Conservation (phyloP, 2,797 vertebrate species). For the Sebastes matsubarae region DNA sequence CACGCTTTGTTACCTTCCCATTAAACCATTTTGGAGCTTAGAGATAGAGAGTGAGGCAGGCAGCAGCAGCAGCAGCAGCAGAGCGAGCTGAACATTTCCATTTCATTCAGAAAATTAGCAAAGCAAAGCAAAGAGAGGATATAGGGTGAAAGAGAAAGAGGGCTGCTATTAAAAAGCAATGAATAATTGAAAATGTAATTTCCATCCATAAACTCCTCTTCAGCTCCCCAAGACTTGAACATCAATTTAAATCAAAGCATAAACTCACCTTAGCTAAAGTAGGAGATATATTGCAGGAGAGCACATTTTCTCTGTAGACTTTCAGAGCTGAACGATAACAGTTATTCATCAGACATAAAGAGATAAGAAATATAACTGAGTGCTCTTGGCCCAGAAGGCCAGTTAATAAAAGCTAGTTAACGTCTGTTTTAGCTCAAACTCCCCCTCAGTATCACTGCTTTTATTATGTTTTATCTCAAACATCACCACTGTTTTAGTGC, state of each 20-base stretch:
- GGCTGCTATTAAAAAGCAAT: conserved; percentile 4
- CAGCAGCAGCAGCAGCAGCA: no score
- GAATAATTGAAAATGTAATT: conserved; percentile 30
- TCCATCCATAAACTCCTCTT: conserved; percentile 3
- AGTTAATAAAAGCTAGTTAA: not conserved
- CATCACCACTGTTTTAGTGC: not conserved
- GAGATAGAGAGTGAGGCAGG: not conserved
- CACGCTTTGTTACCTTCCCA: conserved; percentile 66
- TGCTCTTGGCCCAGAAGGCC: not conserved
- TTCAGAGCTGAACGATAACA: not conserved
- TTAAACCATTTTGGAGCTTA: conserved; percentile 63
- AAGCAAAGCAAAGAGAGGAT: not conserved
- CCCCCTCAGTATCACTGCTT: not conserved
- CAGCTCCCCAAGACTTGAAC: not conserved
- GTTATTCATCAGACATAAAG: not conserved
- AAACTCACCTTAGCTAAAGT: not conserved
- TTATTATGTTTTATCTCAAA: not conserved
- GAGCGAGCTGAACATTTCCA: conserved; percentile 11
- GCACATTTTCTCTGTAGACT: not conserved
- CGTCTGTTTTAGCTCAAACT: not conserved
- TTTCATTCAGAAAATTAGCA: conserved; percentile 18
- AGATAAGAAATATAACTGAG: not conserved
- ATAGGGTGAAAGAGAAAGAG: not conserved
- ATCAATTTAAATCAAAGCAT: not conserved
- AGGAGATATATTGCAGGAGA: not conserved